Conservation (phyloP, 2,888 invertebrate genomes). For the Stenolophus ochropezus region DNA sequence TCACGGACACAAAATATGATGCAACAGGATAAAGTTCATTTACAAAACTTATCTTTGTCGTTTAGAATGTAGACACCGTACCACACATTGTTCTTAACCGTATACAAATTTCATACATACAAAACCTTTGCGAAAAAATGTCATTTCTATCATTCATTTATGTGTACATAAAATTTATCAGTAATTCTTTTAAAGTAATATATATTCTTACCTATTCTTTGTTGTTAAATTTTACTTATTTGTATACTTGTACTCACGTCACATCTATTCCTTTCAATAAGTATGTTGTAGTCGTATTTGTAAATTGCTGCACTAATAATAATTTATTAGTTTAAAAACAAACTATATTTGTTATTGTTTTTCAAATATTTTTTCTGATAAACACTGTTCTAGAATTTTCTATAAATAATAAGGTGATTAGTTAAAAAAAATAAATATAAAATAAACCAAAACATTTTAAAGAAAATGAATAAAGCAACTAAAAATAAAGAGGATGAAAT, state of each 20-base stretch:
- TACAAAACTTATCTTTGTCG: slow-evolving; percentile 31
- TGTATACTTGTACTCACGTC: too few relatives aligned
- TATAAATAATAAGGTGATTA: background rate
- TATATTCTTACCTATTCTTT: too few relatives aligned
- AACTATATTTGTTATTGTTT: background rate
- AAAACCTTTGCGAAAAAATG: background rate
- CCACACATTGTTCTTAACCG: background rate
- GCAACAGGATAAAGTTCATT: slow-evolving; percentile 42
- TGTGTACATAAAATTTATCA: background rate
- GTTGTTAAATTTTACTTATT: too few relatives aligned
- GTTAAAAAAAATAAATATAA: background rate
- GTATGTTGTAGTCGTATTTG: background rate
- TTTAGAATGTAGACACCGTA: slow-evolving; percentile 7
- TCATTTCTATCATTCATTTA: background rate
- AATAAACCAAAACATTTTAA: background rate
- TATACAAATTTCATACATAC: background rate
- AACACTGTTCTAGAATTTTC: background rate
- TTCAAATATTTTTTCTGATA: background rate
- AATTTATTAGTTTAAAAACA: background rate
- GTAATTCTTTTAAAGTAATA: too few relatives aligned
- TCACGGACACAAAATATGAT: slow-evolving; percentile 33
- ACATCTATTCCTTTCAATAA: too few relatives aligned
- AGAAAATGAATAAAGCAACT: too few relatives aligned
- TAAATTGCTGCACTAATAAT: background rate
- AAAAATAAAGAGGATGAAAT: too few relatives aligned